These are phyloP conservation scores for Ceriagrion tenellum DNA, from an alignment of 2,888 invertebrate genomes.

Conservation along the genomic window DNA sequence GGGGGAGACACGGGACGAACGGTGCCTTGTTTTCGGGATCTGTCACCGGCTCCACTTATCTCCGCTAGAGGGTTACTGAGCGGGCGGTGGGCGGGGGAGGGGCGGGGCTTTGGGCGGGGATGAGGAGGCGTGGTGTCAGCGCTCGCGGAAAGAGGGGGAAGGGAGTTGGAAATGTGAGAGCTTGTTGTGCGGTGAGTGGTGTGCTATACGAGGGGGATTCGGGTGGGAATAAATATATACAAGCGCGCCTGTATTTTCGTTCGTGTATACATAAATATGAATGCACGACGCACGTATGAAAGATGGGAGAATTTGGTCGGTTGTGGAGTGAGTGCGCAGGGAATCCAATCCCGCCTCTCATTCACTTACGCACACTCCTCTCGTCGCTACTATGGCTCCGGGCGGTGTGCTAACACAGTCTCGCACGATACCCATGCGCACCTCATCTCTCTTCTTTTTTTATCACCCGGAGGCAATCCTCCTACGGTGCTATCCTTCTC, in stretches of 20 bases:
- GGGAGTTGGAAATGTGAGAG: neutral
- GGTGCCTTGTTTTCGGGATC: constrained; percentile 25
- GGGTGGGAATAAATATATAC: neutral
- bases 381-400: neutral
- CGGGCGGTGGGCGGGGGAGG: neutral
- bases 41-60: constrained; percentile 57
- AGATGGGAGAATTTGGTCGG: neutral
- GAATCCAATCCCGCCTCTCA: neutral
- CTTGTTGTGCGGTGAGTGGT: neutral
- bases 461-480: neutral
- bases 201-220: neutral
- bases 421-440: neutral
- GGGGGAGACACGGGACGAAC: neutral
- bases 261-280: neutral
- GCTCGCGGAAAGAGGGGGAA: neutral
- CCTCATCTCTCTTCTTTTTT: neutral
- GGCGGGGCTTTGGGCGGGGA: neutral
- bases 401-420: neutral
- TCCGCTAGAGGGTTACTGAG: neutral
- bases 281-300: neutral
- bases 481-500: too few relatives aligned
- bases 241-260: neutral
- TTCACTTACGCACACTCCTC: neutral
- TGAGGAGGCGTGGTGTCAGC: neutral
- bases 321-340: neutral